phyloP scores from a whole-genome alignment of 2,888 invertebrate genomes.

The Silvanus unidentatus region DNA sequence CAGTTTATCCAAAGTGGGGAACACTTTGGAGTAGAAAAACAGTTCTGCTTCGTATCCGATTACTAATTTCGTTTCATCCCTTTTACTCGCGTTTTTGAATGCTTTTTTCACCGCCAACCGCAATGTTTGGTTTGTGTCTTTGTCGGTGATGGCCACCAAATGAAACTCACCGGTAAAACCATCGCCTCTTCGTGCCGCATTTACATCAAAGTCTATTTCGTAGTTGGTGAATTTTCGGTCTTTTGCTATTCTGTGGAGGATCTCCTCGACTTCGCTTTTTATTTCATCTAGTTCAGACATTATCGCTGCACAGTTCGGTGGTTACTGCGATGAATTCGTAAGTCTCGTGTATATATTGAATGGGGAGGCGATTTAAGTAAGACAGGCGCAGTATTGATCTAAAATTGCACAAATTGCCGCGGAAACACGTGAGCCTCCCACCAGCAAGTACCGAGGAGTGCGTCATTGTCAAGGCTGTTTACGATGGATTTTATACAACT shows the following conservation, averaged over 20 bases:
- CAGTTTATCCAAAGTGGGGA: slow-evolving; percentile 23
- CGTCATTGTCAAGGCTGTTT: too few species aligned
- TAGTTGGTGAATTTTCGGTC: slow-evolving; percentile 4
- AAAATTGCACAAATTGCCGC: too few species aligned
- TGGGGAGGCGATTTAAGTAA: too few species aligned
- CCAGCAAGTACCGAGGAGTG: too few species aligned
- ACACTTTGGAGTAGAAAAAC: slow-evolving; percentile 28
- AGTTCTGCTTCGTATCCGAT: slow-evolving; percentile 21
- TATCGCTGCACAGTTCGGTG: too few species aligned
- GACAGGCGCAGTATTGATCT: too few species aligned
- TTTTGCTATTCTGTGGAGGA: slow-evolving; percentile 3
- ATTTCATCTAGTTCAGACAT: neutral
- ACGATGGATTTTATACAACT: too few species aligned
- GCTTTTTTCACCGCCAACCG: slow-evolving; percentile 10
- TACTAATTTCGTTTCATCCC: neutral
- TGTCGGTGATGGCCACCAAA: slow-evolving; percentile 4
- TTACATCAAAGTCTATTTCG: slow-evolving; percentile 5
- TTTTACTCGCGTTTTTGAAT: slow-evolving; percentile 6
- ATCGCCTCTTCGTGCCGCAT: slow-evolving; percentile 4
- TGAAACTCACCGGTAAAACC: slow-evolving; percentile 9
- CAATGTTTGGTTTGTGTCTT: slow-evolving; percentile 3
- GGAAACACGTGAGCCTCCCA: too few species aligned
- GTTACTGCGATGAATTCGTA: too few species aligned
- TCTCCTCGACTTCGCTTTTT: neutral
- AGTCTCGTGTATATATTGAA: too few species aligned